Conservation (phyloP, 1,140 invertebrate species). For the Rhyzopertha dominica region DNA sequence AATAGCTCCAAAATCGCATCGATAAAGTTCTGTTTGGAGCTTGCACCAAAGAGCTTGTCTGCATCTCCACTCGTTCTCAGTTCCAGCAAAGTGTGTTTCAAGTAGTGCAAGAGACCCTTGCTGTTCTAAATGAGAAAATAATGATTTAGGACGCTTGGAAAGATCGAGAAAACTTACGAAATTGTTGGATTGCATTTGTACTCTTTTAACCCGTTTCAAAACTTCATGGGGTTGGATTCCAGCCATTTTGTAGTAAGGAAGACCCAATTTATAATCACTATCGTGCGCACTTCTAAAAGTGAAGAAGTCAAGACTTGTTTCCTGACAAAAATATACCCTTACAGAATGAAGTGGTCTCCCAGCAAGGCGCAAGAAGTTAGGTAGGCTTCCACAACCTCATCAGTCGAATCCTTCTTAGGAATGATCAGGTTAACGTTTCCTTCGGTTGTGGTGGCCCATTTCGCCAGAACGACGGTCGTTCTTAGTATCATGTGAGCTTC, state of each 20-base stretch:
- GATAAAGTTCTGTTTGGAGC: slow-evolving; percentile 49
- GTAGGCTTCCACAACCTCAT: slow-evolving; percentile 51
- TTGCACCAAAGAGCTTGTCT: slow-evolving; percentile 42
- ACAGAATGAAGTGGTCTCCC: slow-evolving; percentile 61
- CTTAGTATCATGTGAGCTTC: slow-evolving; percentile 63
- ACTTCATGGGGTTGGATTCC: slow-evolving; percentile 49
- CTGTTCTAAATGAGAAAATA: slow-evolving; percentile 39
- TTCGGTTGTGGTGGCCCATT: slow-evolving; percentile 34
- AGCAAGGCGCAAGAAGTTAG: slow-evolving; percentile 57
- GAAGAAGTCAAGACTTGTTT: neutral
- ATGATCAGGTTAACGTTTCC: slow-evolving; percentile 29
- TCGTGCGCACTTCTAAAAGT: slow-evolving; percentile 37
- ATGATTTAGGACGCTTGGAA: neutral
- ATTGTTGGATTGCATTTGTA: slow-evolving; percentile 39
- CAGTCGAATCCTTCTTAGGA: slow-evolving; percentile 36
- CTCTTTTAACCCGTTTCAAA: slow-evolving; percentile 43
- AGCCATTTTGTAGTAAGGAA: slow-evolving; percentile 59
- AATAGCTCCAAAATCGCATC: slow-evolving; percentile 48
- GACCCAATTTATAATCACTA: slow-evolving; percentile 53
- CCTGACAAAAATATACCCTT: slow-evolving; percentile 35
- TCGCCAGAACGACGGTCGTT: slow-evolving; percentile 45
- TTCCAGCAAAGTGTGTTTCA: slow-evolving; percentile 47
- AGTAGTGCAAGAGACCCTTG: slow-evolving; percentile 51
- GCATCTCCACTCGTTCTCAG: slow-evolving; percentile 46
- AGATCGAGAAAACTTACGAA: slow-evolving; percentile 17